Base-by-base conservation (phyloP, 2,888 invertebrate genomes). In the Mesochorus sp. region DNA sequence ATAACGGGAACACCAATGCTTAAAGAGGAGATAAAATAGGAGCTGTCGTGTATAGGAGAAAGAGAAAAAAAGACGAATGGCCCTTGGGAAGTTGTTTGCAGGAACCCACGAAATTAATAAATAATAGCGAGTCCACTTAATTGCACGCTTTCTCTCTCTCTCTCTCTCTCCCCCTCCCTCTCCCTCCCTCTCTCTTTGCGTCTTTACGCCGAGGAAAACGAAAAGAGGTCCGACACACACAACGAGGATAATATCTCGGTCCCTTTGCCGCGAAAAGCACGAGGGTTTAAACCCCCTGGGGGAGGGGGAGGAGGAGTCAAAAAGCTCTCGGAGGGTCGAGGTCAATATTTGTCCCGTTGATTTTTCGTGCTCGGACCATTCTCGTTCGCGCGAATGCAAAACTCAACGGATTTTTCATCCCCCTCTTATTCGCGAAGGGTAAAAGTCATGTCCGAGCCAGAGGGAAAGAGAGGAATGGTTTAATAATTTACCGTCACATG, bases 401-500 rank as follows among this genome's bases (percentile, higher is more conserved):
- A 5, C 47, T 10, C 37, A 24, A 19, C 44, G 44, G 28, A 53
- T 39, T 53, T 67, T 28, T 21, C 67, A 21, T n/a, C n/a, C n/a
- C n/a, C n/a, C n/a, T n/a, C n/a, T n/a, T 21, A 21, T 55, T 57
- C 49, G 31, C 73, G n/a, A 57, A 53, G 31, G 3, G 66, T 34
- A 28, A 34, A 79, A 72, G 75, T 71, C 34, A 61, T 66, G 70
- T 71, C 75, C 49, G 14, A 37, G 34, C 34, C 31, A 34, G 57
- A 31, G 68, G 71, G 78, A 1, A 34, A 39, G 8, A 3, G 14
- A 8, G 2, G 14, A 3, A 55, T 76, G 77, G 77, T 75, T 85
- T 80, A 82, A 85, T 87, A 87, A 87, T 87, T 87, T 80, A 85
- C 76, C 81, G 74, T 76, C 68, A 57, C 70, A 73, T 77, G 81